These are phyloP conservation scores for Neodon shergylaensis DNA, from an alignment of 2,113 vertebrate species.

Conservation along the genomic window DNA sequence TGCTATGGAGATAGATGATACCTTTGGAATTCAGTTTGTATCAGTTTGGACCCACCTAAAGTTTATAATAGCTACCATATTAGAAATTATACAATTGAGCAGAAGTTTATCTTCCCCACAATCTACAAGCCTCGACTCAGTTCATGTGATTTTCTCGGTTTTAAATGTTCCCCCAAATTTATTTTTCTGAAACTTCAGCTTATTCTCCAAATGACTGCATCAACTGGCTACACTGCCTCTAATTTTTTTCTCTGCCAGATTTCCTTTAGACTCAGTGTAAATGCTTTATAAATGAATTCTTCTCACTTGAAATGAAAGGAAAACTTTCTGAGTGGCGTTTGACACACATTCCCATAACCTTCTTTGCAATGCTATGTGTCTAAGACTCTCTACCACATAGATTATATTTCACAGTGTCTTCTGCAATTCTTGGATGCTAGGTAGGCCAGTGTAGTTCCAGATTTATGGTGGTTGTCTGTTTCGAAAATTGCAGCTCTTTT, in stretches of 20 bases:
- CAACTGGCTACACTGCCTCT: not conserved
- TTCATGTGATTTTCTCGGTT: not conserved
- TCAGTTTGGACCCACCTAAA: not conserved
- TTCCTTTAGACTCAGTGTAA: not conserved
- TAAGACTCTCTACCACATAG: not conserved
- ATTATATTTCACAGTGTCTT: not conserved
- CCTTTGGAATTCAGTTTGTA: not conserved
- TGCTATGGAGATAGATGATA: not conserved
- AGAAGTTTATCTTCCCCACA: not conserved
- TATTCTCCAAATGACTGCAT: not conserved
- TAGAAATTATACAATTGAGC: too few relatives aligned
- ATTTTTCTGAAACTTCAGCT: not conserved
- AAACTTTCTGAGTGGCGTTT: not conserved
- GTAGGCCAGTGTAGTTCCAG: accelerated
- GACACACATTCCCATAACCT: not conserved
- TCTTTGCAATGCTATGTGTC: not conserved
- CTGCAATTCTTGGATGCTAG: too few relatives aligned
- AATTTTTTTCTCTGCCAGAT: not conserved
- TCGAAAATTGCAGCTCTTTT: not conserved
- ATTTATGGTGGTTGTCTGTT: not conserved
- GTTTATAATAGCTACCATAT: not conserved
- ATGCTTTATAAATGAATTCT: not conserved
- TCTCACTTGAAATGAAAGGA: slow-evolving; percentile 1
- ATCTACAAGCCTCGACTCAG: not conserved
- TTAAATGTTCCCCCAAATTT: not conserved